Evolutionary conservation across 2,113 vertebrate genomes (phyloP).

Genomic region (Pungitius pungitius): DNA sequence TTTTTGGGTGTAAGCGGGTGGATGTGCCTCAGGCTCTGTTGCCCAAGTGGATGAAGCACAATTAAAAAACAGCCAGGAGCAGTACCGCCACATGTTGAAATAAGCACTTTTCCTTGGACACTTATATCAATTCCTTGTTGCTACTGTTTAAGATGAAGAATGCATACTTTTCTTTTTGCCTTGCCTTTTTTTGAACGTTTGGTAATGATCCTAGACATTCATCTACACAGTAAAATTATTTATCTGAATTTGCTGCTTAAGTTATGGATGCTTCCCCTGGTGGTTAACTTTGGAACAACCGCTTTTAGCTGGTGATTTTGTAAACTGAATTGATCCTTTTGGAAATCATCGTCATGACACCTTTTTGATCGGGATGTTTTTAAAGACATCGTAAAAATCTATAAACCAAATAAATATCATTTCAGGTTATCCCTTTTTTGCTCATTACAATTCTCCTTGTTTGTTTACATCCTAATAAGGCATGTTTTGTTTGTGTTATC

Average conservation of each 20-base stretch:
- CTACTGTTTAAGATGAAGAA: conserved; percentile 42
- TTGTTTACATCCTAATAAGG: conserved; percentile 32
- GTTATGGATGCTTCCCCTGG: conserved; percentile 31
- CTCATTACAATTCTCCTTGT: conserved; percentile 8
- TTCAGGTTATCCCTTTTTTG: conserved; percentile 34
- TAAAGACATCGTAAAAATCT: conserved; percentile 27
- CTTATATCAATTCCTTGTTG: conserved; percentile 45
- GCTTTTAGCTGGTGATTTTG: conserved; percentile 17
- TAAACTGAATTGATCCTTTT: conserved; percentile 7
- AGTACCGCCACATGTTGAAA: conserved; percentile 77
- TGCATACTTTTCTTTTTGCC: conserved; percentile 32
- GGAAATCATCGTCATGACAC: conserved; percentile 12
- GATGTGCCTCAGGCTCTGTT: conserved; percentile 70
- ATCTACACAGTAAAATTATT: conserved; percentile 32
- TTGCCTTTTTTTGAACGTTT: conserved; percentile 49
- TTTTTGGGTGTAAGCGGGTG: conserved; percentile 66
- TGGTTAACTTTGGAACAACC: conserved; percentile 34
- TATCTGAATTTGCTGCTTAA: conserved; percentile 58
- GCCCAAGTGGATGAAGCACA: conserved; percentile 80
- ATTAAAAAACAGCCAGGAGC: conserved; percentile 79
- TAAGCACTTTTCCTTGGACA: conserved; percentile 69
- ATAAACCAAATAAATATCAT: conserved; percentile 48
- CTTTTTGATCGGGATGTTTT: conserved; percentile 18
- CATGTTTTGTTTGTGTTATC: conserved; percentile 19
- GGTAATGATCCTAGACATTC: conserved; percentile 32